phyloP scores from a whole-genome alignment of 2,113 vertebrate species.

The Hyla sarda region DNA sequence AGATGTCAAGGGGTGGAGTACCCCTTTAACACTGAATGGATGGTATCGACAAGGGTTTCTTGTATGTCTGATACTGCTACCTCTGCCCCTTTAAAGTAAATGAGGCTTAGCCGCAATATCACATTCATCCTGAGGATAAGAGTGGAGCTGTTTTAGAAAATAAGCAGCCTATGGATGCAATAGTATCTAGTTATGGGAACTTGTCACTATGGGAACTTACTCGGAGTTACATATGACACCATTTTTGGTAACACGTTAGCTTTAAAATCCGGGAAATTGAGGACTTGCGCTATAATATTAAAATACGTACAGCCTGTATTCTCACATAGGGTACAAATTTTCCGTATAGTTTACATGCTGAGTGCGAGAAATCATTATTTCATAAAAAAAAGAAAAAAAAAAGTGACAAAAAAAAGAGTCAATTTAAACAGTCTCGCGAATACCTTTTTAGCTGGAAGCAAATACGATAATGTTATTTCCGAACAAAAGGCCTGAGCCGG shows the following conservation, averaged over 20 bases:
- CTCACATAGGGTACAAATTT: background rate
- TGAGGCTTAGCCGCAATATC: too few relatives aligned
- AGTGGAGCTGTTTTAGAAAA: too few relatives aligned
- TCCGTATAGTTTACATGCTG: constrained; percentile 3
- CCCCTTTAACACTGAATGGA: too few relatives aligned
- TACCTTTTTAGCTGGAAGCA: constrained; percentile 33
- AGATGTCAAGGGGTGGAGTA: too few relatives aligned
- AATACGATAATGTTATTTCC: constrained; percentile 51
- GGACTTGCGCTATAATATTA: background rate
- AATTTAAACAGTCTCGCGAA: constrained; percentile 38
- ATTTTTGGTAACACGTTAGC: background rate
- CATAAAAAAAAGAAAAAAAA: background rate
- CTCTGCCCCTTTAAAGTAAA: too few relatives aligned
- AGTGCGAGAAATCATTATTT: constrained; percentile 43
- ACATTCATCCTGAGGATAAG: too few relatives aligned
- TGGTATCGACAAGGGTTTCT: too few relatives aligned
- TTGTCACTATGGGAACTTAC: too few relatives aligned
- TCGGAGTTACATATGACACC: background rate
- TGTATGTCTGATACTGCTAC: too few relatives aligned
- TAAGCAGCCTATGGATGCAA: too few relatives aligned
- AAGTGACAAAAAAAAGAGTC: constrained; percentile 44
- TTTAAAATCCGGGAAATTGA: background rate
- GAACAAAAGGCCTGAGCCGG: constrained; percentile 38
- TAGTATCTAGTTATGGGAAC: too few relatives aligned
- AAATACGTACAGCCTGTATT: background rate